phyloP scores from a whole-genome alignment of 2,888 invertebrate genomes.

The Ligdia adustata region DNA sequence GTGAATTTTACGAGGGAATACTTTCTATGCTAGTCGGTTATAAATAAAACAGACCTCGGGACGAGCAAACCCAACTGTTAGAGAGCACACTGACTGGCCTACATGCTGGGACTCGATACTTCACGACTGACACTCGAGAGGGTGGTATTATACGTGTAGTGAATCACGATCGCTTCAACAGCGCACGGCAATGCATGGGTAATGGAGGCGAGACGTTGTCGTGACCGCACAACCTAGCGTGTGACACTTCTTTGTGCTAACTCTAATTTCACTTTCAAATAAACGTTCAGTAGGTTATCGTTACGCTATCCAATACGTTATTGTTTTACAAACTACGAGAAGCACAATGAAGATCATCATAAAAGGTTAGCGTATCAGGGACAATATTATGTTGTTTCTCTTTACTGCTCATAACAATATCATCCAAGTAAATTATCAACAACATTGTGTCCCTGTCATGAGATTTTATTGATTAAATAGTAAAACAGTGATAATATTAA shows the following conservation, averaged over 20 bases:
- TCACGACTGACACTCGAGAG: constrained; percentile 40
- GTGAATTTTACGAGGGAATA: constrained; percentile 41
- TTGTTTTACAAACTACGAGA: background rate
- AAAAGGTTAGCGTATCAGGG: constrained; percentile 9
- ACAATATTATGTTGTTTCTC: constrained; percentile 3
- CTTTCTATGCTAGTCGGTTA: constrained; percentile 41
- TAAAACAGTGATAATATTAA: background rate
- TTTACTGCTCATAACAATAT: background rate
- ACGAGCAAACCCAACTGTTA: constrained; percentile 50
- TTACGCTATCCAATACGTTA: constrained; percentile 17
- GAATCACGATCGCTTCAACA: constrained; percentile 1
- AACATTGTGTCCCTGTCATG: constrained; percentile 3
- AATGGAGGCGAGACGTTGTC: constrained; percentile 3
- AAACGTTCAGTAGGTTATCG: constrained; percentile 5
- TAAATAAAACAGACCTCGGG: constrained; percentile 35
- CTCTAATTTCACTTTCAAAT: constrained; percentile 13
- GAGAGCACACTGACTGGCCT: constrained; percentile 42
- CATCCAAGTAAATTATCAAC: background rate
- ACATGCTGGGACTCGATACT: constrained; percentile 44
- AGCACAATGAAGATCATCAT: constrained; percentile 16
- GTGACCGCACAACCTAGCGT: background rate
- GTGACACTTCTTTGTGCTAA: constrained; percentile 24
- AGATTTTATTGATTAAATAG: background rate
- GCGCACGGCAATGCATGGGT: constrained; percentile 1
- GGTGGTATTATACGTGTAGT: constrained; percentile 36